These are phyloP conservation scores for Phataginus tricuspis DNA, from an alignment of 2,797 vertebrate species.

Conservation along the genomic window DNA sequence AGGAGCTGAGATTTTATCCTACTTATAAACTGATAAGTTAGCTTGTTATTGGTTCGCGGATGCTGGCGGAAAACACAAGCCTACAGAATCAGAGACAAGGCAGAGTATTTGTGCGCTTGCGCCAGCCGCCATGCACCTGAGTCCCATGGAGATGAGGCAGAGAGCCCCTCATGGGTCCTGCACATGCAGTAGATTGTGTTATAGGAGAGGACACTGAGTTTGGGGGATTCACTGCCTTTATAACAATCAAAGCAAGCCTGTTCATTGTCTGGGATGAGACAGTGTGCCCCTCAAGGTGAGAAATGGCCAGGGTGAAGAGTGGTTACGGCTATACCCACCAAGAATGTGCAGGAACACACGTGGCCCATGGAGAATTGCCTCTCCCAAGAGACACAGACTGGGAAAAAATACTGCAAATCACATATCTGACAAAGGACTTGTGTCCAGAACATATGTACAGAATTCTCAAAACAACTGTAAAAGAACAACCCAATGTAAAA, in stretches of 20 bases:
- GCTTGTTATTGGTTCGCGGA: background rate
- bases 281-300: background rate
- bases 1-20: background rate
- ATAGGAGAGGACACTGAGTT: background rate
- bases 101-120: background rate
- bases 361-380: background rate
- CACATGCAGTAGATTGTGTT: background rate
- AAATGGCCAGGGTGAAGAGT: background rate
- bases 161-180: background rate
- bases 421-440: background rate
- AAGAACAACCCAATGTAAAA: background rate
- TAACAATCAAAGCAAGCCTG: background rate
- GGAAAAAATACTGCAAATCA: background rate
- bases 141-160: background rate
- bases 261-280: background rate
- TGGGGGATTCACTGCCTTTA: background rate
- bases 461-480: background rate
- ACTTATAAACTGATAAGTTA: background rate
- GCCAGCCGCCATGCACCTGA: background rate
- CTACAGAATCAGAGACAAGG: conserved; percentile 1
- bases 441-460: background rate
- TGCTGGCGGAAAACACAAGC: background rate
- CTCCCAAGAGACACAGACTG: background rate
- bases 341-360: background rate
- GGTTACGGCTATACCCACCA: background rate